Percentiles rank a stretch among this genome's conserved stretches.
phyloP scores from a whole-genome alignment of 2,113 vertebrate genomes.

The Thunnus thynnus region DNA sequence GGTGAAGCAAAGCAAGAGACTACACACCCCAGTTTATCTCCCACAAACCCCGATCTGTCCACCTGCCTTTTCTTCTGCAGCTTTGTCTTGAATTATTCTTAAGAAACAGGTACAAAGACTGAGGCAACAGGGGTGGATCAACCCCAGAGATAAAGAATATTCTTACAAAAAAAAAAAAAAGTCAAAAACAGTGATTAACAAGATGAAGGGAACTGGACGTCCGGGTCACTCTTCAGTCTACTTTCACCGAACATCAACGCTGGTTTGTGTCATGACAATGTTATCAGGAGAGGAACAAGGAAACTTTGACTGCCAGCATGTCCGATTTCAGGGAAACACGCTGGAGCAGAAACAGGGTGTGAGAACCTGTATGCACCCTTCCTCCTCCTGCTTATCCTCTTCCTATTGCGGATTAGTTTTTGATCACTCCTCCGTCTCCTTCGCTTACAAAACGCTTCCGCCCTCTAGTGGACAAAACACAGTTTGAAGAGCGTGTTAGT shows the following conservation, averaged over 20 bases:
- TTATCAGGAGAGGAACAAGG: conserved; percentile 53
- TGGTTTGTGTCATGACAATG: conserved; percentile 68
- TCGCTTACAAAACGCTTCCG: conserved; percentile 92
- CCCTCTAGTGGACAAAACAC: conserved; percentile 80
- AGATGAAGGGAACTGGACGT: conserved; percentile 58
- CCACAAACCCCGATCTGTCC: conserved; percentile 26
- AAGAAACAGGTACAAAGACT: conserved; percentile 61
- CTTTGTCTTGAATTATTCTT: conserved; percentile 55
- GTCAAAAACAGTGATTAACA: conserved; percentile 56
- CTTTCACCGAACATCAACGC: conserved; percentile 68
- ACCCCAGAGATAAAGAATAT: conserved; percentile 64
- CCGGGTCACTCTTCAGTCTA: conserved; percentile 37
- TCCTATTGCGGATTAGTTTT: conserved; percentile 77
- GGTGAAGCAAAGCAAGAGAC: conserved; percentile 55
- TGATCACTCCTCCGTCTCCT: conserved; percentile 88
- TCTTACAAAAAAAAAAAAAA: conserved; percentile 59
- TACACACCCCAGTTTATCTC: conserved; percentile 28
- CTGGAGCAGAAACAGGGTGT: conserved; percentile 45
- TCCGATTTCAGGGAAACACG: conserved; percentile 33
- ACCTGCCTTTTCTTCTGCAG: conserved; percentile 18
- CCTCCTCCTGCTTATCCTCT: conserved; percentile 18
- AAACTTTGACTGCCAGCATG: conserved; percentile 42
- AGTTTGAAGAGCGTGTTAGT: not conserved
- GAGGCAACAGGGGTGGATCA: conserved; percentile 41
- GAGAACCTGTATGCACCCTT: conserved; percentile 28